These are phyloP conservation scores for Uromys caudimaculatus DNA, from an alignment of 2,797 vertebrate species.

Conservation along the genomic window DNA sequence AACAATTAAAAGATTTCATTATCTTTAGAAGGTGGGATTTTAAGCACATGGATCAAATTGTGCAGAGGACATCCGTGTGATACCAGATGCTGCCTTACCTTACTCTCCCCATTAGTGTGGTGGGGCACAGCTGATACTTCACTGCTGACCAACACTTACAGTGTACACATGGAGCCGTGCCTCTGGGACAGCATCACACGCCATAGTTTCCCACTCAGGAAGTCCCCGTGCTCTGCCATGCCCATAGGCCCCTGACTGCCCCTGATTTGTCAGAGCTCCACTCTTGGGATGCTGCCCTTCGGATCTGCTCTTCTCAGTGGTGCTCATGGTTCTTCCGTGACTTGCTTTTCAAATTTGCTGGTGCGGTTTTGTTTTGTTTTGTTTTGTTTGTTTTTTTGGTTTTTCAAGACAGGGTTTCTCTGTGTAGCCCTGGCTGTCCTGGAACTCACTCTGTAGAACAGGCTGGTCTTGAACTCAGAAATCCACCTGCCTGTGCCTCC, in stretches of 20 bases:
- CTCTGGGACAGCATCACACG: not conserved
- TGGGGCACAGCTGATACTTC: not conserved
- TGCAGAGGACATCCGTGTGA: not conserved
- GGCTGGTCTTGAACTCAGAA: too few relatives aligned
- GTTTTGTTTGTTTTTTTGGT: too few relatives aligned
- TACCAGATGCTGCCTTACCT: not conserved
- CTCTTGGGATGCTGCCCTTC: not conserved
- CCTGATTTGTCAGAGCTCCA: not conserved
- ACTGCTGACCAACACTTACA: not conserved
- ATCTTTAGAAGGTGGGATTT: conserved; percentile 34
- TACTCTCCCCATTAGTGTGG: not conserved
- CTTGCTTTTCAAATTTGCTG: not conserved
- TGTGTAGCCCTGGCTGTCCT: too few relatives aligned
- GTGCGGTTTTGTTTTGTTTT: too few relatives aligned
- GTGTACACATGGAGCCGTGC: not conserved
- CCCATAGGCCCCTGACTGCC: not conserved
- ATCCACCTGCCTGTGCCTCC: too few relatives aligned
- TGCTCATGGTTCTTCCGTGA: not conserved
- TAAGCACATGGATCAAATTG: not conserved
- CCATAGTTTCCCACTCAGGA: not conserved
- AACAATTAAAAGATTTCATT: not conserved
- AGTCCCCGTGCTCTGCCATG: not conserved
- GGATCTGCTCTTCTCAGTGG: not conserved
- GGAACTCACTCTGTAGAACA: too few relatives aligned
- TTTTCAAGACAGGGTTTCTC: too few relatives aligned